Conservation (phyloP, 2,113 vertebrate species). For the Dromaius novaehollandiae region DNA sequence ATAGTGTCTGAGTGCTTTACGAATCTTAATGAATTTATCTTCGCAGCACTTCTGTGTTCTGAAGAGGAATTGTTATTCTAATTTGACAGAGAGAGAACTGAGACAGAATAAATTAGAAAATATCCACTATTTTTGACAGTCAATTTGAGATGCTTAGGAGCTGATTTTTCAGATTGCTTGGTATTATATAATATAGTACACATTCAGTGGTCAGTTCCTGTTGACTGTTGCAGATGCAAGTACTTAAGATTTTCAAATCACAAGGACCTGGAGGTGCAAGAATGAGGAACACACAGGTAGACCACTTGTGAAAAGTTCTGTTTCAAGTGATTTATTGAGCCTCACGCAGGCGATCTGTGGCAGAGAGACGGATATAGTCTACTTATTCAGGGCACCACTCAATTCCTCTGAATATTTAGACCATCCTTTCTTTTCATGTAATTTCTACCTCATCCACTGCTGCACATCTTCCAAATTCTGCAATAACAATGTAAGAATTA, state of each 20-base stretch:
- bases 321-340: not conserved
- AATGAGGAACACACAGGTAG: not conserved
- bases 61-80: slow-evolving; percentile 44
- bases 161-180: not conserved
- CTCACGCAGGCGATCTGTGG: not conserved
- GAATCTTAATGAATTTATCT: slow-evolving; percentile 42
- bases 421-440: not conserved
- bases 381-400: not conserved
- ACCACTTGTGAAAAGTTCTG: not conserved
- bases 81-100: not conserved
- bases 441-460: not conserved
- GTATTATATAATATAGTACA: not conserved
- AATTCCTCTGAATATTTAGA: not conserved
- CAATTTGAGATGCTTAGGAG: not conserved
- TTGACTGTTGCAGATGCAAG: not conserved
- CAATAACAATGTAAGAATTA: not conserved
- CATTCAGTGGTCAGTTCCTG: not conserved
- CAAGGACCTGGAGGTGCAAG: not conserved
- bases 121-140: not conserved
- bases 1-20: not conserved
- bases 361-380: accelerated
- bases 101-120: slow-evolving; percentile 42
- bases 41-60: not conserved
- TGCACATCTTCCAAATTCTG: not conserved
- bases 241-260: not conserved